Evolutionary conservation across 2,888 invertebrate genomes (phyloP).

Genomic region (Ditula angustiorana): DNA sequence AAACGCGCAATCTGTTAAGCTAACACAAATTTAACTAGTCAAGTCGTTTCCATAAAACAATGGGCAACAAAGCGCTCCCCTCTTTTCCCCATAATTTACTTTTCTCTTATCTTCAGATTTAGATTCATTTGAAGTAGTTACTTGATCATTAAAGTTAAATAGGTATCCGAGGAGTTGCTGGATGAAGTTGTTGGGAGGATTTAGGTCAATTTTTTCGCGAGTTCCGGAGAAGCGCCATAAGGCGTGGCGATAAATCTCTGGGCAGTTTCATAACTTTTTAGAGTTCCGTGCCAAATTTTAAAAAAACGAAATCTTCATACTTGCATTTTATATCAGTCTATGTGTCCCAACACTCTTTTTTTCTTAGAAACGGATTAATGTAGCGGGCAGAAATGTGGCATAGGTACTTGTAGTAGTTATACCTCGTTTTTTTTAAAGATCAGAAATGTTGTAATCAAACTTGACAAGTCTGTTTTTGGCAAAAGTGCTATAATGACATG

Average conservation of each 20-base stretch:
- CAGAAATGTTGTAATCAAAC: no score
- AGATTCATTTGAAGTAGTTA: slow-evolving; percentile 45
- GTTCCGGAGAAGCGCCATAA: slow-evolving; percentile 51
- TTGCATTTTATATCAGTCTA: no score
- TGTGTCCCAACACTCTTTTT: no score
- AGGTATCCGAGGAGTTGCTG: slow-evolving; percentile 44
- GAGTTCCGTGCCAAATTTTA: no score
- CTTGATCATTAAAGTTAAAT: slow-evolving; percentile 46
- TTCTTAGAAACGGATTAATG: no score
- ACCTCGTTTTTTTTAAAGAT: no score
- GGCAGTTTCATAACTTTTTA: slow-evolving; percentile 67
- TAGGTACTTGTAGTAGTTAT: no score
- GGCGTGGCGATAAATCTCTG: slow-evolving; percentile 65
- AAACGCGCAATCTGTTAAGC: slow-evolving; percentile 31
- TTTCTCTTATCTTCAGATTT: slow-evolving; percentile 45
- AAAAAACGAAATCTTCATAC: no score
- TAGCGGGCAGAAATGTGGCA: no score
- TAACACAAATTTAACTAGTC: slow-evolving; percentile 27
- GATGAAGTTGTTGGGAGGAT: slow-evolving; percentile 45
- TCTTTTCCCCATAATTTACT: slow-evolving; percentile 41
- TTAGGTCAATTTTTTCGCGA: slow-evolving; percentile 41
- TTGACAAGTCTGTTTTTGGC: no score
- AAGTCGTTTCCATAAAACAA: slow-evolving; percentile 31
- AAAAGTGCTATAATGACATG: no score
- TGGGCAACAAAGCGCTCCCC: slow-evolving; percentile 25